Percentiles rank a stretch among this genome's conserved stretches.
Evolutionary conservation across 2,797 vertebrate species (phyloP).

Genomic region (Champsocephalus esox): DNA sequence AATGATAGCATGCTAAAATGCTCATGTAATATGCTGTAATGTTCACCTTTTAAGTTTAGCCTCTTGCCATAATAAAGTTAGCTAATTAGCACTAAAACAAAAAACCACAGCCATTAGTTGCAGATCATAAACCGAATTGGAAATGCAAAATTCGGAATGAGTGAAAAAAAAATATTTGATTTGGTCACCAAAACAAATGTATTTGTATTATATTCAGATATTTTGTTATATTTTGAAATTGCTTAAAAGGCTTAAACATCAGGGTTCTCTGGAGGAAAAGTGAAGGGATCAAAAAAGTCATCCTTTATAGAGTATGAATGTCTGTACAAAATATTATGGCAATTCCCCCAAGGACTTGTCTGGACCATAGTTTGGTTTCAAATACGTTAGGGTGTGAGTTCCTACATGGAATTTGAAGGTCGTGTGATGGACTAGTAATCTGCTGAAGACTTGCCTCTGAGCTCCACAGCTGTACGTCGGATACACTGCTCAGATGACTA

Average conservation of each 20-base stretch:
- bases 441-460: not conserved
- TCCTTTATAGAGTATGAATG: not conserved
- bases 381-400: not conserved
- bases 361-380: not conserved
- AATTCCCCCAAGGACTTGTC: too few relatives aligned
- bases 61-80: not conserved
- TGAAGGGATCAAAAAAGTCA: not conserved
- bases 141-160: not conserved
- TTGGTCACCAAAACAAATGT: not conserved
- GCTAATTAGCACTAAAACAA: not conserved
- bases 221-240: not conserved
- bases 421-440: not conserved
- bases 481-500: not conserved
- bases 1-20: not conserved
- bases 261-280: not conserved
- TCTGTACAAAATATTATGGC: not conserved
- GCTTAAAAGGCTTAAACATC: not conserved
- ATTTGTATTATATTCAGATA: not conserved
- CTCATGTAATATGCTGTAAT: not conserved
- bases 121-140: not conserved
- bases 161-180: not conserved
- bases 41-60: not conserved
- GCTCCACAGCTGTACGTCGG: not conserved
- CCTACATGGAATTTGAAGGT: not conserved
- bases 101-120: not conserved